Evolutionary conservation across 1,140 invertebrate genomes (phyloP).

Genomic region (Sitophilus oryzae): DNA sequence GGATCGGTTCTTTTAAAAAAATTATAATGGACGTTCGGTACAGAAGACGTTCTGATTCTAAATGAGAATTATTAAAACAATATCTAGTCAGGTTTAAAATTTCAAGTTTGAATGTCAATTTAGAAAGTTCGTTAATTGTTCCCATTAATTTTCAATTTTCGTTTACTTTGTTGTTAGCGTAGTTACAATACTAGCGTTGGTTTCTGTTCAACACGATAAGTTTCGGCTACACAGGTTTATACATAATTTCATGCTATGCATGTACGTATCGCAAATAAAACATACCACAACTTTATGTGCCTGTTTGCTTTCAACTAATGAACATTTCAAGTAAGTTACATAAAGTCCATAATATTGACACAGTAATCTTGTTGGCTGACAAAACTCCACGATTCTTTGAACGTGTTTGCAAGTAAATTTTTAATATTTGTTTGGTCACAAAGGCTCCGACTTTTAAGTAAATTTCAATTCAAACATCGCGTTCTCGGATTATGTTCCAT

Average conservation of each 20-base stretch:
- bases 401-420: background rate
- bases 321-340: background rate
- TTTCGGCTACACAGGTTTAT: no score
- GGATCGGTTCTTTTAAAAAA: no score
- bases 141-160: constrained; percentile 1
- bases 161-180: background rate
- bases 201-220: no score
- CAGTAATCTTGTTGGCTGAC: background rate
- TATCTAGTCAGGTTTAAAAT: background rate
- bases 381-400: background rate
- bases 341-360: background rate
- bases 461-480: background rate
- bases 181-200: no score
- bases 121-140: constrained; percentile 2
- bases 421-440: background rate
- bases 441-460: constrained; percentile 1
- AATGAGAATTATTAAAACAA: background rate
- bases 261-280: no score
- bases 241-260: no score
- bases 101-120: constrained; percentile 2
- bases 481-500: background rate
- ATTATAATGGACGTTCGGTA: no score
- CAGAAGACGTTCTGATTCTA: no score
- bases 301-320: no score
- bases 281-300: no score